phyloP scores from a whole-genome alignment of 2,888 invertebrate genomes.

The Leucozona laternaria region DNA sequence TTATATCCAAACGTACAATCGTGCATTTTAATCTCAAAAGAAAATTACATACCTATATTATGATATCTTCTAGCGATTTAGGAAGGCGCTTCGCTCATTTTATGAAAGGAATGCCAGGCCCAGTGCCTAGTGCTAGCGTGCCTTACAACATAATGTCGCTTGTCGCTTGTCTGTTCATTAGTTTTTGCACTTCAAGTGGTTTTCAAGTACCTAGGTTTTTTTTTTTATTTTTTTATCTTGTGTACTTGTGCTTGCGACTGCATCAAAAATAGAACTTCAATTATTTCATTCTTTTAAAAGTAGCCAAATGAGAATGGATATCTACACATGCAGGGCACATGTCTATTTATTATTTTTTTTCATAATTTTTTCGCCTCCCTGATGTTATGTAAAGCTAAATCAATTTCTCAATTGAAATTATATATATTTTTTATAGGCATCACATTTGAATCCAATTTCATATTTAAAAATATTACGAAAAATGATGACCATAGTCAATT shows the following conservation, averaged over 20 bases:
- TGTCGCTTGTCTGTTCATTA: constrained; percentile 65
- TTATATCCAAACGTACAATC: background rate
- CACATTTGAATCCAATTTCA: constrained; percentile 19
- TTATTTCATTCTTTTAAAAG: constrained; percentile 46
- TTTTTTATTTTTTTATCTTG: background rate
- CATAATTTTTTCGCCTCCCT: background rate
- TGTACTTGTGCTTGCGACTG: constrained; percentile 47
- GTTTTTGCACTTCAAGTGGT: constrained; percentile 58
- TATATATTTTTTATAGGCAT: background rate
- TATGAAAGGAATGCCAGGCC: constrained; percentile 29
- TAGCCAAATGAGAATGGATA: constrained; percentile 19
- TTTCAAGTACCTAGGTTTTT: constrained; percentile 45
- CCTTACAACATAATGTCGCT: constrained; percentile 59
- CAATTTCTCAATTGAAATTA: constrained; percentile 4
- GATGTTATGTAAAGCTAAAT: constrained; percentile 32
- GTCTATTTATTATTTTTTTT: constrained; percentile 19
- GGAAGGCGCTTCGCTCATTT: constrained; percentile 49
- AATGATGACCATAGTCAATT: constrained; percentile 33
- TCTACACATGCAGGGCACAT: background rate
- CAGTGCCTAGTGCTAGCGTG: constrained; percentile 22
- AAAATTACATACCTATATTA: constrained; percentile 46
- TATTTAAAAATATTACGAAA: background rate
- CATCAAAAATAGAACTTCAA: constrained; percentile 70
- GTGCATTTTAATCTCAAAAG: constrained; percentile 16
- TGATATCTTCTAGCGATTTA: constrained; percentile 41